Evolutionary conservation across 2,797 vertebrate species (phyloP).

Genomic region (Microctenopoma stevenorrisi): DNA sequence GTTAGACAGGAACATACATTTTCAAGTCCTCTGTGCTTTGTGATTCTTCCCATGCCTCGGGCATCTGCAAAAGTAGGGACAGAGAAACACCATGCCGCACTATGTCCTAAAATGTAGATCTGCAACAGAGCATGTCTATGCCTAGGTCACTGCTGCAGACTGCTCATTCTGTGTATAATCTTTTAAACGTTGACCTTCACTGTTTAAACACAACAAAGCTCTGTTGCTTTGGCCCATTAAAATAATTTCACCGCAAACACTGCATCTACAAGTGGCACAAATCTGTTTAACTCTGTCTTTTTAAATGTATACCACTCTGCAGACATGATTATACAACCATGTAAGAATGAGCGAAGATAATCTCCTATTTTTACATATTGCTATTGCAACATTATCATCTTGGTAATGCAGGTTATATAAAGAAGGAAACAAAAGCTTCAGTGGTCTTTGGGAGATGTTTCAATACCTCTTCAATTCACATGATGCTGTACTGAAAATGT

Average conservation of each 20-base stretch:
- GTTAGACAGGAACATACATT: not conserved
- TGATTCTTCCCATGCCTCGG: not conserved
- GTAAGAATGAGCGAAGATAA: not conserved
- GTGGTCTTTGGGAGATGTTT: no score
- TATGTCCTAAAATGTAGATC: slow-evolving; percentile 11
- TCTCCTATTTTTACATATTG: not conserved
- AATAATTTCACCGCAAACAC: slow-evolving; percentile 6
- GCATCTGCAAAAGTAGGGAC: not conserved
- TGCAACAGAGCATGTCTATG: not conserved
- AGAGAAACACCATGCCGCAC: slow-evolving; percentile 11
- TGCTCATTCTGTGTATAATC: slow-evolving; percentile 10
- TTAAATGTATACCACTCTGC: not conserved
- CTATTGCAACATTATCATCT: not conserved
- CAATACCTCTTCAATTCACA: not conserved
- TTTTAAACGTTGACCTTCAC: not conserved
- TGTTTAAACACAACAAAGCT: not conserved
- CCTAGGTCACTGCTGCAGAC: slow-evolving; percentile 3
- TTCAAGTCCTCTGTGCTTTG: not conserved
- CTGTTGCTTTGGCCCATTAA: not conserved
- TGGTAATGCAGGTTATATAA: not conserved
- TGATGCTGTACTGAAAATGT: slow-evolving; percentile 17
- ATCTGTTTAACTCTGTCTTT: not conserved
- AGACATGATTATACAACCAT: slow-evolving; percentile 1
- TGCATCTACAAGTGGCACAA: not conserved
- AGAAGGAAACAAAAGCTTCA: not conserved